phyloP scores from a whole-genome alignment of 1,140 invertebrate genomes.

The Apis laboriosa region DNA sequence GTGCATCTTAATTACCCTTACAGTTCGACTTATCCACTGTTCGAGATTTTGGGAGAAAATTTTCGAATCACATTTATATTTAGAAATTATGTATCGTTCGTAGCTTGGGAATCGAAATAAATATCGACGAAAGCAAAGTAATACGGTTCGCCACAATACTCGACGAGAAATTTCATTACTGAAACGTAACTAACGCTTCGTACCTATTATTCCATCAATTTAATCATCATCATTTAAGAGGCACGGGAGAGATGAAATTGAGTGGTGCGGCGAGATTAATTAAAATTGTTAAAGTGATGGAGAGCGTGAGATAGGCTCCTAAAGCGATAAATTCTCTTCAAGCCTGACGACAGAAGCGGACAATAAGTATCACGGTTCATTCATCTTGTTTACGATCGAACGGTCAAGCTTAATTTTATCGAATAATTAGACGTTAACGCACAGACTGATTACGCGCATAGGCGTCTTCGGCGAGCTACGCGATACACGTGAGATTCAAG shows the following conservation, averaged over 20 bases:
- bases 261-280: background rate
- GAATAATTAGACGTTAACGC: constrained; percentile 35
- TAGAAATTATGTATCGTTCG: too few relatives aligned
- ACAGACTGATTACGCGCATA: constrained; percentile 13
- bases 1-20: too few relatives aligned
- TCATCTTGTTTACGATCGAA: constrained; percentile 24
- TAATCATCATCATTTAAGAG: background rate
- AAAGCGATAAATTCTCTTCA: constrained; percentile 13
- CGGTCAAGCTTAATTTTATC: constrained; percentile 33
- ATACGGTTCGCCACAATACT: too few relatives aligned
- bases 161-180: too few relatives aligned
- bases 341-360: background rate
- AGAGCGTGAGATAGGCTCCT: background rate
- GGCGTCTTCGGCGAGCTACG: background rate
- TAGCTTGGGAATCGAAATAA: too few relatives aligned
- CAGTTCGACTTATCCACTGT: too few relatives aligned
- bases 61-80: too few relatives aligned
- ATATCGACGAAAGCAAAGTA: too few relatives aligned
- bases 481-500: background rate
- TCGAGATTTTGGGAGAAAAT: too few relatives aligned
- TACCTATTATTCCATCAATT: background rate
- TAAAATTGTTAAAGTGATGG: constrained; percentile 6
- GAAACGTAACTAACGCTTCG: too few relatives aligned
- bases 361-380: constrained; percentile 13
- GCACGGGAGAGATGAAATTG: background rate